Evolutionary conservation across 2,113 vertebrate species (phyloP), one percentile per base, ranked within the genome.

Genomic region (Nerophis ophidion): DNA sequence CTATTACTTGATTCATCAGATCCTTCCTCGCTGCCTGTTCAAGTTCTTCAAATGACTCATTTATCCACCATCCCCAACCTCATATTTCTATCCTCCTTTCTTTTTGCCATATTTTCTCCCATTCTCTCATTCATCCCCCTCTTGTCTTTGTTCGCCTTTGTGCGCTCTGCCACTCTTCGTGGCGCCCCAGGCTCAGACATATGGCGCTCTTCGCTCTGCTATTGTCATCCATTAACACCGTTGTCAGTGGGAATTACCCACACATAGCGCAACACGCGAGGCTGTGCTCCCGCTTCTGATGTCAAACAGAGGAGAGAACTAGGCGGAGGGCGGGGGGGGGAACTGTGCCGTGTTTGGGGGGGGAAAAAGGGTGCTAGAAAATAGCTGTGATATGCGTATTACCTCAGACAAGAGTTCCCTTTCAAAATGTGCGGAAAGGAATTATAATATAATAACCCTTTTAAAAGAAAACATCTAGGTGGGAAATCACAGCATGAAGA

Each of bases 191-290:
- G 88, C 85, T 77, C 66, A 80, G 70, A 82, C 86, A 89, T 89
- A 88, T 88, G 88, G 87, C 71, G 81, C 68, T 76, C 85, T 74
- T 73, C 80, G 77, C 75, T 81, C 73, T 73, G 75, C 84, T 81
- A 84, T 89, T 90, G 84, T 88, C 84, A 83, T 85, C 87, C 85
- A 90, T 90, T 88, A 90, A 87, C 88, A 87, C 85, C 84, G 82
- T 87, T 91, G 90, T 90, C 89, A 85, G 66, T 76, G 77, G 80
- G 81, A 87, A 89, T 89, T 87, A 87, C 63, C 65, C 75, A 77
- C 83, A 76, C 82, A 72, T 46, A 66, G 68, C 65, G 70, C 78
- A 82, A 79, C 79, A 81, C 65, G 80, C 68, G 12, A 72, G 72
- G 62, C 75, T 75, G 56, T 59, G 80, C 70, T 77, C 53, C 8